These are phyloP conservation scores for Ceramica pisi DNA, from an alignment of 2,888 invertebrate genomes.

Conservation along the genomic window DNA sequence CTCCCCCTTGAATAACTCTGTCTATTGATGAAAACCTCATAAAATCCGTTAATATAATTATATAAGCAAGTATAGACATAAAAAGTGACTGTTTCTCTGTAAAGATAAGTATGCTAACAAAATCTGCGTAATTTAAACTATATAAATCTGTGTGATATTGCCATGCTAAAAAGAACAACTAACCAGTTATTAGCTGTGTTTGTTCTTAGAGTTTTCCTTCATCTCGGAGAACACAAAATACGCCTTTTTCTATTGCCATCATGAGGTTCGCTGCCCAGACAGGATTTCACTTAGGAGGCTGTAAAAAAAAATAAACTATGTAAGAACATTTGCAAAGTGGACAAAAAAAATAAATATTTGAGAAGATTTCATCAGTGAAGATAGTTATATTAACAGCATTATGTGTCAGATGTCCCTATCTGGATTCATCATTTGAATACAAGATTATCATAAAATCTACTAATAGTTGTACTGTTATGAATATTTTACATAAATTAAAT, in stretches of 20 bases:
- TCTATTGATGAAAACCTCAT: too few species aligned
- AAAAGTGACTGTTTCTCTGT: too few species aligned
- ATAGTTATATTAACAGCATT: constrained; percentile 86
- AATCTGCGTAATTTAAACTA: too few species aligned
- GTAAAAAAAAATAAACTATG: constrained; percentile 1
- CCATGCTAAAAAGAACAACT: too few species aligned
- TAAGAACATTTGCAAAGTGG: not conserved
- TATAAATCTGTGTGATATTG: too few species aligned
- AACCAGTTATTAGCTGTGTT: not conserved
- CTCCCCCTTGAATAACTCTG: too few species aligned
- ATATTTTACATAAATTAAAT: not conserved
- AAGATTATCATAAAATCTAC: not conserved
- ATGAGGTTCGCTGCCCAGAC: not conserved
- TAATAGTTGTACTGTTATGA: not conserved
- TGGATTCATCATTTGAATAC: constrained; percentile 78
- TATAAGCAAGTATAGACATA: too few species aligned
- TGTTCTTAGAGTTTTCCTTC: too few species aligned
- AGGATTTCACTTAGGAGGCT: not conserved
- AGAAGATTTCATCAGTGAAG: constrained; percentile 51
- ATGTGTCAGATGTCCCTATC: constrained; percentile 87
- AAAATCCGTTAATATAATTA: too few species aligned
- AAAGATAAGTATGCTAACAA: too few species aligned
- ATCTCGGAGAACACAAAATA: too few species aligned
- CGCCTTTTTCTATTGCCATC: not conserved
- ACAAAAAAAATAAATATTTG: not conserved